phyloP scores from a whole-genome alignment of 2,888 invertebrate genomes.

The Colletes collaris region DNA sequence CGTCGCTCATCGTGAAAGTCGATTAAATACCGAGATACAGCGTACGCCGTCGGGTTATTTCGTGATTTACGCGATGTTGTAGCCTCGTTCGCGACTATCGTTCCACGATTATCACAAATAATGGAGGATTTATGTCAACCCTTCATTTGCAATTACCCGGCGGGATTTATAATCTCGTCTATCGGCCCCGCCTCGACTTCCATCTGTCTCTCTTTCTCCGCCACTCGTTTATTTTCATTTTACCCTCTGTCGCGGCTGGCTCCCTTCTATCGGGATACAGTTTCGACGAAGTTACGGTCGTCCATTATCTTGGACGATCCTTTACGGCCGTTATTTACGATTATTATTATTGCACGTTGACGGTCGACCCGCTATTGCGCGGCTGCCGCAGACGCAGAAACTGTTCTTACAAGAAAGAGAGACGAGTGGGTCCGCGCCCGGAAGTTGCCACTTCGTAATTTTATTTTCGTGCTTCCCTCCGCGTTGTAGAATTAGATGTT shows the following conservation, averaged over 20 bases:
- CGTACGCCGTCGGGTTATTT: conserved; percentile 41
- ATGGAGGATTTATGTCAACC: conserved; percentile 61
- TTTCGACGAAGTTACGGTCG: conserved; percentile 58
- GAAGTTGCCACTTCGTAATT: conserved; percentile 50
- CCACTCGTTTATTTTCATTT: conserved; percentile 35
- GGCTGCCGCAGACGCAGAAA: conserved; percentile 58
- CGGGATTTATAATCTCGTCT: conserved; percentile 62
- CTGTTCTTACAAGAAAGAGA: conserved; percentile 2
- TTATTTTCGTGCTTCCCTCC: conserved; percentile 43
- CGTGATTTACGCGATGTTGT: conserved; percentile 60
- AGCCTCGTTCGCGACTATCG: conserved; percentile 60
- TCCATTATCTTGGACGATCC: conserved; percentile 67
- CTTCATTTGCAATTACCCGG: conserved; percentile 57
- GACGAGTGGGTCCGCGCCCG: neutral
- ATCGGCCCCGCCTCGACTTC: conserved; percentile 22
- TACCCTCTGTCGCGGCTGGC: conserved; percentile 23
- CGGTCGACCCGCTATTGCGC: conserved; percentile 54
- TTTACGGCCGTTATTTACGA: conserved; percentile 75
- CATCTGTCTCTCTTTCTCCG: conserved; percentile 6
- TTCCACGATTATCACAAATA: conserved; percentile 61
- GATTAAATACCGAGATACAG: conserved; percentile 60
- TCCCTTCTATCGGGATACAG: conserved; percentile 56
- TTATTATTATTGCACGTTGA: conserved; percentile 72
- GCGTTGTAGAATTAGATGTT: conserved; percentile 38
- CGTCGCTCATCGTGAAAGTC: conserved; percentile 23